Percentiles rank a stretch among this genome's conserved stretches.
Evolutionary conservation across 2,113 vertebrate species (phyloP).

Genomic region (Verasper variegatus): DNA sequence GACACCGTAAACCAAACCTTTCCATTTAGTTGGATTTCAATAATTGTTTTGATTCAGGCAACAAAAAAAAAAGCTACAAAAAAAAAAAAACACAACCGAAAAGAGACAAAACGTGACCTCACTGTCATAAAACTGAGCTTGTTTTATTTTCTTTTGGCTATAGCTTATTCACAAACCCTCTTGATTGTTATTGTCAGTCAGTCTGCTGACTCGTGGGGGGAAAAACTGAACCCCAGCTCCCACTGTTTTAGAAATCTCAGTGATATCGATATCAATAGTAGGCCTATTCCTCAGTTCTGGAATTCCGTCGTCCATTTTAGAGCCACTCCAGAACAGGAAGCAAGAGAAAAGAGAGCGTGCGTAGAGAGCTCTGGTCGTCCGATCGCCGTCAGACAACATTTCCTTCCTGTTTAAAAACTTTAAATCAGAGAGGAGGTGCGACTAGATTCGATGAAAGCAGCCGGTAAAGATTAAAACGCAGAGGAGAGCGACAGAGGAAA

Average conservation of each 20-base stretch:
- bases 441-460: constrained; percentile 18
- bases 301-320: constrained; percentile 10
- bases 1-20: too few species aligned
- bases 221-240: constrained; percentile 30
- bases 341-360: constrained; percentile 45
- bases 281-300: constrained; percentile 1
- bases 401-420: constrained; percentile 6
- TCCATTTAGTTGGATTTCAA: constrained; percentile 43
- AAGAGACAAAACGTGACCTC: constrained; percentile 31
- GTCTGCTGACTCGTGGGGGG: constrained; percentile 40
- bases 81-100: constrained; percentile 19
- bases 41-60: constrained; percentile 61
- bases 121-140: constrained; percentile 43
- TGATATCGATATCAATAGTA: not conserved
- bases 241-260: constrained; percentile 31
- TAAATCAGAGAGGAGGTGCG: constrained; percentile 18
- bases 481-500: constrained; percentile 50
- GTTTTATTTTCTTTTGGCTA: constrained; percentile 48
- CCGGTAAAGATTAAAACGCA: constrained; percentile 7
- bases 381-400: constrained; percentile 17
- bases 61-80: not conserved
- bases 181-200: constrained; percentile 56
- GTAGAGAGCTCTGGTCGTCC: constrained; percentile 30
- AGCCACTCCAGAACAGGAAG: constrained; percentile 38
- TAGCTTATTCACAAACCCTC: constrained; percentile 38